Conservation (phyloP, 2,797 vertebrate species). For the Pseudochromis fuscus region DNA sequence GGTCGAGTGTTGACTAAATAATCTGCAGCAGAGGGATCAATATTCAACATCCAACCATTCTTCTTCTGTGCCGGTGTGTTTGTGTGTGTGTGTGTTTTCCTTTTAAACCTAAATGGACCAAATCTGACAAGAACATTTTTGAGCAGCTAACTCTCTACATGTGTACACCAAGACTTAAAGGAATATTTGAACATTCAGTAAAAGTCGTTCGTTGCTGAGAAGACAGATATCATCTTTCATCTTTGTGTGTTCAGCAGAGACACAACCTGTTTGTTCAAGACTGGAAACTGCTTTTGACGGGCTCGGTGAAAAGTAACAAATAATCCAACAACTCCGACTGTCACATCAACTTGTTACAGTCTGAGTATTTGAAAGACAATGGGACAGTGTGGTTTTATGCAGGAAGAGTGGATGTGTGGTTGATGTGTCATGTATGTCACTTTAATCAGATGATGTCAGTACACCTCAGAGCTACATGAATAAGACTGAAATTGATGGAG, state of each 20-base stretch:
- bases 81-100: neutral
- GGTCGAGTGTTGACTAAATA: constrained; percentile 9
- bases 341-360: no score
- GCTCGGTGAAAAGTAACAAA: no score
- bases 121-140: neutral
- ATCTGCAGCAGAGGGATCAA: constrained; percentile 17
- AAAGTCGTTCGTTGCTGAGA: neutral
- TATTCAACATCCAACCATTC: constrained; percentile 15
- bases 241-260: neutral
- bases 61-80: neutral
- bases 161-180: neutral
- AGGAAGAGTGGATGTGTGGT: no score
- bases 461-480: no score
- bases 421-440: no score
- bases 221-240: neutral
- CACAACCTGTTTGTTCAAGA: no score
- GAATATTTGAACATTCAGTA: neutral
- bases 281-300: no score
- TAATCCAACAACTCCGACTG: no score
- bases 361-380: no score
- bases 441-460: no score
- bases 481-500: no score
- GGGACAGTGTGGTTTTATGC: no score
- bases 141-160: neutral
- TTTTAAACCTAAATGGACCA: neutral